These are phyloP conservation scores for Coregonus ussuriensis DNA, from an alignment of 2,797 vertebrate species.

Conservation along the genomic window DNA sequence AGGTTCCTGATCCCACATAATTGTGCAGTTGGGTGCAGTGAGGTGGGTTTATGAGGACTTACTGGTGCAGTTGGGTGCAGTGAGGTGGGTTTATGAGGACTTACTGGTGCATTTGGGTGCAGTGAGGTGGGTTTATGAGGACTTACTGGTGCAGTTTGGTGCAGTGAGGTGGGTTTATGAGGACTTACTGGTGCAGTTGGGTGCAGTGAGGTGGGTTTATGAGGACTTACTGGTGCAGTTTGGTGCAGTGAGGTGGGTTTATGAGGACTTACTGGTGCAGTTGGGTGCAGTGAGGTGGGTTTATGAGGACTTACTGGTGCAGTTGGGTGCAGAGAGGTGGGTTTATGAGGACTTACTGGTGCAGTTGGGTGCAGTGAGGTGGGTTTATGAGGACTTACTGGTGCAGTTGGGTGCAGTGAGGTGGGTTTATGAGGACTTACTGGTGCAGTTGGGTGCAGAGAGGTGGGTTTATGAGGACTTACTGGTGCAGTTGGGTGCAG, in stretches of 20 bases:
- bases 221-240: neutral
- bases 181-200: no score
- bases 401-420: neutral
- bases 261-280: neutral
- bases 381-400: no score
- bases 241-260: neutral
- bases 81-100: neutral
- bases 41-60: no score
- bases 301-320: neutral
- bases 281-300: neutral
- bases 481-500: constrained; percentile 95
- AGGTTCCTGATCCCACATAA: no score
- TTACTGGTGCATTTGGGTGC: neutral
- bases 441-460: no score
- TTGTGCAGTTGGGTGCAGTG: no score
- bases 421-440: neutral
- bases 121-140: no score
- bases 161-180: no score
- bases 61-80: neutral
- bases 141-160: no score
- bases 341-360: no score
- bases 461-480: constrained; percentile 49
- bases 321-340: neutral
- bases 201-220: no score
- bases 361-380: no score